These are phyloP conservation scores for Catocala nupta DNA, from an alignment of 2,888 invertebrate genomes.

Conservation along the genomic window DNA sequence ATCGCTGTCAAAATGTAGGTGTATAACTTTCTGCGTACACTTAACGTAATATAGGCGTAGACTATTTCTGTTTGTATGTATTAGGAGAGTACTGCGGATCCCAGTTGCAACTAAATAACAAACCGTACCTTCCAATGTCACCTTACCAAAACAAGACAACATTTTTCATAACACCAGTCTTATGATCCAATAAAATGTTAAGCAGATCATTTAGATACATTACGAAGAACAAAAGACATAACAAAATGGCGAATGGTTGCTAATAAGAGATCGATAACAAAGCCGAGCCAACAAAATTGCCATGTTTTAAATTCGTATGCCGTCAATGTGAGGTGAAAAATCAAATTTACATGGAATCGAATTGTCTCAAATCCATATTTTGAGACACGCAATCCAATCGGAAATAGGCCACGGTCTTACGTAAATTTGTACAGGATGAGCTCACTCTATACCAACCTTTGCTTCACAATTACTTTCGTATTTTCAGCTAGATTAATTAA, in stretches of 20 bases:
- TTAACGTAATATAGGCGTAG: no score
- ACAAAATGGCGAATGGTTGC: constrained; percentile 29
- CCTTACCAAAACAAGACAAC: no score
- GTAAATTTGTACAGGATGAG: constrained; percentile 53
- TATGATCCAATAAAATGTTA: constrained; percentile 15
- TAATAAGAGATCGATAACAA: constrained; percentile 29
- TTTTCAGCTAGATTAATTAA: no score
- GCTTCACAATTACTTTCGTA: background rate
- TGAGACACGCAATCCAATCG: constrained; percentile 59
- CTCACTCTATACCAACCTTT: background rate
- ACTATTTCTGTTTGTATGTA: no score
- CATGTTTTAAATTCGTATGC: constrained; percentile 42
- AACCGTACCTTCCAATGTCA: no score
- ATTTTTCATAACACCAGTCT: background rate
- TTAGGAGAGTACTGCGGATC: no score
- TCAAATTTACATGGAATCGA: constrained; percentile 54
- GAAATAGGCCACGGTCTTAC: constrained; percentile 65
- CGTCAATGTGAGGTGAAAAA: constrained; percentile 53
- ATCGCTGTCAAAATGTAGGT: no score
- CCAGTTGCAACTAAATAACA: no score
- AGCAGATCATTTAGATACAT: constrained; percentile 16
- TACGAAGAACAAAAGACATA: constrained; percentile 6
- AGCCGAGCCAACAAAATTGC: constrained; percentile 34
- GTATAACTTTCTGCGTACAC: no score
- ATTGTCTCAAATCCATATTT: constrained; percentile 58